These are phyloP conservation scores for Mastomys coucha DNA, from an alignment of 2,113 vertebrate genomes.

Conservation along the genomic window DNA sequence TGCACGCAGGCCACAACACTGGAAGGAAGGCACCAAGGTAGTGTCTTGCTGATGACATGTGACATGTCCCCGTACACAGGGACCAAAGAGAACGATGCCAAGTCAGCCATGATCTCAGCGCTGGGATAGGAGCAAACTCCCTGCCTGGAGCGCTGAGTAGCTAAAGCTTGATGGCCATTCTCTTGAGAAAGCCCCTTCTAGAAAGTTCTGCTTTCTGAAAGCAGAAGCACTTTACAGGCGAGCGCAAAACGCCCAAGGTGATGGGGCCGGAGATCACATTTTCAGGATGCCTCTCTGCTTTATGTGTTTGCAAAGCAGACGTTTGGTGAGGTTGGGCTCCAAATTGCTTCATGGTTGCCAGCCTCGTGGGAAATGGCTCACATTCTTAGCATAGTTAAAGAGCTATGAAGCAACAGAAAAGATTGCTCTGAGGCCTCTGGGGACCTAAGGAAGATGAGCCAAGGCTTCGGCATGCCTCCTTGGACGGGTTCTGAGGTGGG, in stretches of 20 bases:
- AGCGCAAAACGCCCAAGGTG: background rate
- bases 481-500: conserved; percentile 13
- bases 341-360: conserved; percentile 65
- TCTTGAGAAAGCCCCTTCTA: background rate
- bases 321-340: conserved; percentile 69
- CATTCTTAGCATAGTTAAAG: conserved; percentile 75
- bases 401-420: conserved; percentile 62
- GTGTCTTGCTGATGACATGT: background rate
- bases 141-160: background rate
- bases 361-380: conserved; percentile 74
- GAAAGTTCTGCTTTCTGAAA: conserved; percentile 5
- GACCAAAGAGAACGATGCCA: background rate
- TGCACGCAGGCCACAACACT: background rate
- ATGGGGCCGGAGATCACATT: conserved; percentile 58
- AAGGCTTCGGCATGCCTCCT: conserved; percentile 56
- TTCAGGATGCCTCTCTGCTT: conserved; percentile 75
- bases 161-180: background rate
- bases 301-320: conserved; percentile 79
- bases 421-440: conserved; percentile 60
- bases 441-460: conserved; percentile 73
- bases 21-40: background rate
- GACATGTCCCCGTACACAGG: background rate
- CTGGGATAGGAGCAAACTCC: background rate
- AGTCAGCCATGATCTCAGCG: background rate
- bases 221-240: background rate